These are phyloP conservation scores for Drosophila mayaguana DNA, from an alignment of 2,888 invertebrate species.

Conservation along the genomic window DNA sequence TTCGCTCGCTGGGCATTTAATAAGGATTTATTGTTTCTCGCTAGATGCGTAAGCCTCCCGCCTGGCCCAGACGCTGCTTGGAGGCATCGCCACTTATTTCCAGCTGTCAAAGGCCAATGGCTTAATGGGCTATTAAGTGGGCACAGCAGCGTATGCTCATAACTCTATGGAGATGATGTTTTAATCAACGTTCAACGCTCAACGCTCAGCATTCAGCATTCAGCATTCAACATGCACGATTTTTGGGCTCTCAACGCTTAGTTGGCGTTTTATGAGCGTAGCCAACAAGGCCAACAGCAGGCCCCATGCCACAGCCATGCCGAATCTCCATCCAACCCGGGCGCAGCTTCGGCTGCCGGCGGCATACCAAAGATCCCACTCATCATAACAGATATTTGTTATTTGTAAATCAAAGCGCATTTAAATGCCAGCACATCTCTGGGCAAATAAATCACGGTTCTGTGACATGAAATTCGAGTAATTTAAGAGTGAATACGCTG, in stretches of 20 bases:
- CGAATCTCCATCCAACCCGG: conserved; percentile 28
- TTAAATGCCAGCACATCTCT: conserved; percentile 69
- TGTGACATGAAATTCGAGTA: conserved; percentile 79
- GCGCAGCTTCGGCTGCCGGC: conserved; percentile 63
- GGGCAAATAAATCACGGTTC: conserved; percentile 69
- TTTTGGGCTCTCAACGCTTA: conserved; percentile 71
- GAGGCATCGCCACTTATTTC: conserved; percentile 32
- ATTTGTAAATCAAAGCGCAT: conserved; percentile 80
- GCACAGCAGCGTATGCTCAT: conserved; percentile 47
- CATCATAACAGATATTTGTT: conserved; percentile 80
- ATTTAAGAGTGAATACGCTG: conserved; percentile 45
- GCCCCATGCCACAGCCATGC: conserved; percentile 18
- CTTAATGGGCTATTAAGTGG: conserved; percentile 81
- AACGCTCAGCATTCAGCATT: conserved; percentile 18
- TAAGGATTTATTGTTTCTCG: conserved; percentile 79
- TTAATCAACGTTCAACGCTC: conserved; percentile 59
- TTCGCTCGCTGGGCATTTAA: conserved; percentile 70
- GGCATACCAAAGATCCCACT: conserved; percentile 80
- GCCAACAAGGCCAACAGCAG: conserved; percentile 58
- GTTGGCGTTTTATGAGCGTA: conserved; percentile 77
- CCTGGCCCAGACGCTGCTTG: conserved; percentile 34
- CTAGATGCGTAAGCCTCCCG: conserved; percentile 63
- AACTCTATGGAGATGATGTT: conserved; percentile 66
- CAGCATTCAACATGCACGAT: conserved; percentile 4
- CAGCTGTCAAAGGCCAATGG: conserved; percentile 71